Conservation (phyloP, 2,888 invertebrate species). For the Taenaris catops region DNA sequence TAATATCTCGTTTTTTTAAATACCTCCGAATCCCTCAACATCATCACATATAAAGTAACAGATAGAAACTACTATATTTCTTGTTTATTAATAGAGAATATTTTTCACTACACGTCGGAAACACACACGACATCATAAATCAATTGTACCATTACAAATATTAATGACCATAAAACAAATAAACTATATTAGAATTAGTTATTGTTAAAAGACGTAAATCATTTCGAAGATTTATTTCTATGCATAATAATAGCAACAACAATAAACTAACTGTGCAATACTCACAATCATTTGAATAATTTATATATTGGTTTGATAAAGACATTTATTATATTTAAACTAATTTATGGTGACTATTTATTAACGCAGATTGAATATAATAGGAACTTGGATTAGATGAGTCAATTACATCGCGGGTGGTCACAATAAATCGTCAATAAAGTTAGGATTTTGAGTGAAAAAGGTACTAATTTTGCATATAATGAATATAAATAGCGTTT, state of each 20-base stretch:
- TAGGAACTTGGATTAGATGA: slow-evolving; percentile 27
- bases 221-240: slow-evolving; percentile 14
- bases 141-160: no score
- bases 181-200: slow-evolving; percentile 36
- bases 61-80: no score
- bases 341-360: slow-evolving; percentile 39
- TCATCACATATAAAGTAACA: no score
- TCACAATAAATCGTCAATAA: slow-evolving; percentile 29
- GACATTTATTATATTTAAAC: slow-evolving; percentile 41
- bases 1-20: no score
- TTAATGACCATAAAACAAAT: not conserved
- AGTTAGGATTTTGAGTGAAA: slow-evolving; percentile 23
- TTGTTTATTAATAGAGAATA: no score
- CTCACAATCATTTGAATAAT: slow-evolving; percentile 50
- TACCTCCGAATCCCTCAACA: no score
- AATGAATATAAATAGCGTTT: slow-evolving; percentile 17
- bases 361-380: slow-evolving; percentile 27
- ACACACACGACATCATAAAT: no score
- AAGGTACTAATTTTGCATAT: slow-evolving; percentile 25
- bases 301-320: slow-evolving; percentile 49
- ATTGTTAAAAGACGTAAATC: slow-evolving; percentile 7
- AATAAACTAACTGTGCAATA: slow-evolving; percentile 30
- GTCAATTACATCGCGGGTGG: slow-evolving; percentile 28
- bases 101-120: no score
- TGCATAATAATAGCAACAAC: slow-evolving; percentile 15